These are phyloP conservation scores for Drosophila biarmipes DNA, from an alignment of 1,140 invertebrate species.

Conservation along the genomic window DNA sequence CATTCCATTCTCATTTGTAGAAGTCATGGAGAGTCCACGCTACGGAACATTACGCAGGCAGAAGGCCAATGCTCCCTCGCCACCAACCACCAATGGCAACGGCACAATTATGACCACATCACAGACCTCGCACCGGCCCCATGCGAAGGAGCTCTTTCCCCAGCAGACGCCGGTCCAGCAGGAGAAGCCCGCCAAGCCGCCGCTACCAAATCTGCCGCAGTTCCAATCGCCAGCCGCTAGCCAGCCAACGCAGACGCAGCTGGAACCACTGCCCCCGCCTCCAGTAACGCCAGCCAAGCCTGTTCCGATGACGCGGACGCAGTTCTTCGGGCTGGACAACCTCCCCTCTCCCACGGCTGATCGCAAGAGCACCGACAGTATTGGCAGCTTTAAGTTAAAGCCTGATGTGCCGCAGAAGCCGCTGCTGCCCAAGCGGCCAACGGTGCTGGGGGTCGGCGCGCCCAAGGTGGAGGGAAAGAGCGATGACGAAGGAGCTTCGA, in stretches of 20 bases:
- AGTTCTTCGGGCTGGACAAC: constrained; percentile 79
- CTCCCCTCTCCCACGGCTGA: constrained; percentile 78
- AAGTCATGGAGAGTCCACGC: constrained; percentile 76
- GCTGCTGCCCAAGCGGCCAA: constrained; percentile 71
- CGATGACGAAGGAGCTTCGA: constrained; percentile 66
- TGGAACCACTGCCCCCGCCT: constrained; percentile 58
- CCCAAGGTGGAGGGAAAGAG: constrained; percentile 57
- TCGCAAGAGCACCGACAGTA: constrained; percentile 75
- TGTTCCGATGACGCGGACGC: constrained; percentile 80
- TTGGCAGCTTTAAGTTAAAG: constrained; percentile 72
- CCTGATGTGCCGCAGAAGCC: constrained; percentile 81
- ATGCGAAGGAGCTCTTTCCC: constrained; percentile 75
- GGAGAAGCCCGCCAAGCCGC: constrained; percentile 77
- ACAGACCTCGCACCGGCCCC: constrained; percentile 53
- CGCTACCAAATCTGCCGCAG: constrained; percentile 69
- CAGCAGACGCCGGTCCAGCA: constrained; percentile 53
- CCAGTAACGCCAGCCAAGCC: constrained; percentile 73
- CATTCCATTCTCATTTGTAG: constrained; percentile 25
- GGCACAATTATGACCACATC: constrained; percentile 50
- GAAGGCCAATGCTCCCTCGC: constrained; percentile 75
- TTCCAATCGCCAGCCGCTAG: constrained; percentile 51
- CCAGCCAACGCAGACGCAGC: constrained; percentile 44
- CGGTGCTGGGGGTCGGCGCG: constrained; percentile 53
- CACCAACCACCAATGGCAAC: constrained; percentile 73
- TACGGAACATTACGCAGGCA: constrained; percentile 76